Evolutionary conservation across 2,797 vertebrate genomes (phyloP).

Genomic region (Crotalus adamanteus): DNA sequence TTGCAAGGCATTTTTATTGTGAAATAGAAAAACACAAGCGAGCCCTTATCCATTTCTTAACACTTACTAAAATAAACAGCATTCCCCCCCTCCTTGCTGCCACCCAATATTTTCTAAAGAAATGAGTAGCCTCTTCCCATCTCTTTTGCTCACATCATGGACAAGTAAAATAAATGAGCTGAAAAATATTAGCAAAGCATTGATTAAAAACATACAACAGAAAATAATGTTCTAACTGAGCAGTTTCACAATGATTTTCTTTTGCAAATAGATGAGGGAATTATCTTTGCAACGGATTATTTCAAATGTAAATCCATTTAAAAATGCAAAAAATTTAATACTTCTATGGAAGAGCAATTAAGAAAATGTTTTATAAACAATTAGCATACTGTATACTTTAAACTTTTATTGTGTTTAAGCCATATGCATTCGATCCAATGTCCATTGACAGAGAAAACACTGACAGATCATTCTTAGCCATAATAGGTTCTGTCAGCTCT

Average conservation of each 20-base stretch:
- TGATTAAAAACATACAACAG: not conserved
- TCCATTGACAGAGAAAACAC: not conserved
- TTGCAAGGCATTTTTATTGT: not conserved
- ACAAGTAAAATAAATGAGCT: not conserved
- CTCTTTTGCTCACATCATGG: not conserved
- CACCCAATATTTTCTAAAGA: not conserved
- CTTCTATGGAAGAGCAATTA: not conserved
- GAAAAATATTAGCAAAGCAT: not conserved
- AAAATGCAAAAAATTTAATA: not conserved
- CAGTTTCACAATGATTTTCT: not conserved
- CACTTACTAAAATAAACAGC: not conserved
- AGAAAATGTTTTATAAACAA: not conserved
- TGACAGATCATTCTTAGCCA: not conserved
- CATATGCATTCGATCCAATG: not conserved
- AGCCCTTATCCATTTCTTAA: not conserved
- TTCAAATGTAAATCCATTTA: not conserved
- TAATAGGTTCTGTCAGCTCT: not conserved
- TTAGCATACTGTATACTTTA: not conserved
- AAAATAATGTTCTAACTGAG: not conserved
- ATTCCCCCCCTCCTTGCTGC: not conserved
- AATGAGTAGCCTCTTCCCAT: not conserved
- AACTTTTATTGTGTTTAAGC: no score
- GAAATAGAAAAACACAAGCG: not conserved
- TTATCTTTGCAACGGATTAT: not conserved
- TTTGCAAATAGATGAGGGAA: not conserved